Evolutionary conservation across 2,888 invertebrate genomes (phyloP).

Genomic region (Adineta ricciae): DNA sequence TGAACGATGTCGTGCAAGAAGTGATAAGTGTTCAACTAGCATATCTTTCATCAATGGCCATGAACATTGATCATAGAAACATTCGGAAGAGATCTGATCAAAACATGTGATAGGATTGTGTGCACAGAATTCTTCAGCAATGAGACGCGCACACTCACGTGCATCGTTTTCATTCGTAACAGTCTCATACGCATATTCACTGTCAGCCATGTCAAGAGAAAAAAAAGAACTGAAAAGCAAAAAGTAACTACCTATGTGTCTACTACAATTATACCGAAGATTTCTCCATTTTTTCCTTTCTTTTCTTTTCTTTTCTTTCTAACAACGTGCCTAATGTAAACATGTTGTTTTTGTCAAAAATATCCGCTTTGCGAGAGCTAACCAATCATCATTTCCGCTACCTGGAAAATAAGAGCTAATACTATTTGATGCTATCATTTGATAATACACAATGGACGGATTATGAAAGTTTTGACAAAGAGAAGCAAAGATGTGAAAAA

Average conservation of each 20-base stretch:
- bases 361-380: too few relatives aligned
- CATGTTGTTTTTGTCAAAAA: too few relatives aligned
- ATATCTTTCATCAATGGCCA: neutral
- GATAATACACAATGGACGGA: too few relatives aligned
- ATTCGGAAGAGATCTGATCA: neutral
- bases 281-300: neutral
- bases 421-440: too few relatives aligned
- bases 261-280: too few relatives aligned
- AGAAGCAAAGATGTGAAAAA: too few relatives aligned
- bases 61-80: neutral
- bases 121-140: neutral
- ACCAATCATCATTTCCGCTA: too few relatives aligned
- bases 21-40: neutral
- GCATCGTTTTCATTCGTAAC: neutral
- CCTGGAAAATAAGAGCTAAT: too few relatives aligned
- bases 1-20: neutral
- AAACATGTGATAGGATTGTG: neutral
- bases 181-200: neutral
- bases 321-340: too few relatives aligned
- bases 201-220: neutral
- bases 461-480: too few relatives aligned
- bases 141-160: neutral
- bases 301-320: neutral
- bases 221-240: neutral
- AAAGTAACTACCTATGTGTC: neutral